Evolutionary conservation across 2,113 vertebrate species (phyloP), one percentile per base, ranked within the genome.

Genomic region (Morone saxatilis): DNA sequence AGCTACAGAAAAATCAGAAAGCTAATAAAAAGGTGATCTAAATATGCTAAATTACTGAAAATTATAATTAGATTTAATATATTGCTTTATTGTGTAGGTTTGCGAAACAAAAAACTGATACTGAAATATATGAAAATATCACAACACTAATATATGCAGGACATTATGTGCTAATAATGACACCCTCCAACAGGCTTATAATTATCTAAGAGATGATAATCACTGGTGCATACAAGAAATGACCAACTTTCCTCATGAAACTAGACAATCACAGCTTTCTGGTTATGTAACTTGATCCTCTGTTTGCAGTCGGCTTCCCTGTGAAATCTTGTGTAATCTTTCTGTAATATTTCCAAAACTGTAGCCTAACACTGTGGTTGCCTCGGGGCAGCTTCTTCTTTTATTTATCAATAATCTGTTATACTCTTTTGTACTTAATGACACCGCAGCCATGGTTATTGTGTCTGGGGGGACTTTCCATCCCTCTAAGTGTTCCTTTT

Each of bases 301-400:
- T 60, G 43, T 54, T 73, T 77, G 40, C 74, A 43, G 79, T 69
- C 56, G 74, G 76, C 41, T 50, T 76, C 65, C 31, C 63, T 65
- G 76, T 60, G 45, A 76, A 66, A 67, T 79, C 38, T 75, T 60
- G 45, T 71, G 47, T 71, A 79, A 83, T 75, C 70, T 60, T 71
- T 38, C 40, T 76, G 78, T 61, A 71, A 76, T 72, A 53, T 81
- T 77, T 80, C 66, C 77, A 20, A 71, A 70, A 69, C 50, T 70
- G 62, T 48, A 7, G 54, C 14, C 31, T 4, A 36, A 22, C 38
- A 16, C 47, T 50, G 76, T 40, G 43, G 50, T 13, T 40, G 82
- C 47, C 50, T 38, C 20, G 19, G 51, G 65, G 31, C 43, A 36
- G 71, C 71, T 60, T 50, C 53, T 61, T 22, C 43, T 71, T 38